Conservation (phyloP, 2,888 invertebrate genomes). For the Alloscopus bannaensis region DNA sequence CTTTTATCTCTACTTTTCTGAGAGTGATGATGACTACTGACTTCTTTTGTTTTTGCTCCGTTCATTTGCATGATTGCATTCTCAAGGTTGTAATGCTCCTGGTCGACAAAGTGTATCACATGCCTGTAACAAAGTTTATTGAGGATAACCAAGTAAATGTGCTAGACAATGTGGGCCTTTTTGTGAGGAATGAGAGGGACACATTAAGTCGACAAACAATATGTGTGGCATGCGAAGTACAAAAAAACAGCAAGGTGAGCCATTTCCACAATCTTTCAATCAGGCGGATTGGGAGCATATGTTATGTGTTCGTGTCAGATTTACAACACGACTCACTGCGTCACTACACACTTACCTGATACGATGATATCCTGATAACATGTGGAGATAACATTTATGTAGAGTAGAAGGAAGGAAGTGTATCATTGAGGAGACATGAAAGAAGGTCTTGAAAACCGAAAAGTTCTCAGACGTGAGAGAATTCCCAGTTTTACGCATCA, state of each 20-base stretch:
- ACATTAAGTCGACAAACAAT: not conserved
- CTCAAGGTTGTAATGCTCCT: constrained; percentile 30
- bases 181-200: not conserved
- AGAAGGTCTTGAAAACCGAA: constrained; percentile 57
- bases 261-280: not conserved
- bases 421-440: constrained; percentile 50
- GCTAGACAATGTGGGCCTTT: constrained; percentile 16
- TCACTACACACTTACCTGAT: not conserved
- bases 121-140: not conserved
- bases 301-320: not conserved
- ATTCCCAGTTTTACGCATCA: constrained; percentile 22
- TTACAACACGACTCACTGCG: no score
- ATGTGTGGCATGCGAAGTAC: constrained; percentile 9
- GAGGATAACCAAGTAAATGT: constrained; percentile 12
- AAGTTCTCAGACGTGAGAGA: constrained; percentile 60
- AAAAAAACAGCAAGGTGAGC: not conserved
- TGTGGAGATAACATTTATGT: constrained; percentile 35
- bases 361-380: constrained; percentile 5
- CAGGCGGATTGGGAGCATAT: not conserved
- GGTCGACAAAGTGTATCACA: not conserved
- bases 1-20: not conserved
- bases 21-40: not conserved
- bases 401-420: constrained; percentile 54
- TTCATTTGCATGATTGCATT: constrained; percentile 53
- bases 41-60: constrained; percentile 37